Percentiles rank a stretch among this genome's conserved stretches.
phyloP scores from a whole-genome alignment of 2,888 invertebrate species.

The Cantharis lateralis region DNA sequence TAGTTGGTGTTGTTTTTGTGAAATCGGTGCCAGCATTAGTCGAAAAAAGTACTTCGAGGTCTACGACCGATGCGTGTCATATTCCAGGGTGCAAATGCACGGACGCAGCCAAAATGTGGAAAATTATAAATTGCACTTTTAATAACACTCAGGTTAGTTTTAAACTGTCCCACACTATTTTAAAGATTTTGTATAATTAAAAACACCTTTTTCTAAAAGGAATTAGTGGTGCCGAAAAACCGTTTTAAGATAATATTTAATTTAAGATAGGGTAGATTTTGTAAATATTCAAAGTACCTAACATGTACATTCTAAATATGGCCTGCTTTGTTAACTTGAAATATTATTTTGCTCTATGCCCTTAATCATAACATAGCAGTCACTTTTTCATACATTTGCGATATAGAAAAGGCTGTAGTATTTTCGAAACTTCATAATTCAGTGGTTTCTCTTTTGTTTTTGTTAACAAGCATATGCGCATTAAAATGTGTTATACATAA shows the following conservation, averaged over 20 bases:
- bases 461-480: not conserved
- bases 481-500: not conserved
- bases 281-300: not conserved
- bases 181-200: not conserved
- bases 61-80: conserved; percentile 59
- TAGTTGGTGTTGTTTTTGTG: conserved; percentile 29
- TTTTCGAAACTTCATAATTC: not conserved
- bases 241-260: not conserved
- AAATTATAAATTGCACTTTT: conserved; percentile 68
- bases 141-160: conserved; percentile 63
- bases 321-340: not conserved
- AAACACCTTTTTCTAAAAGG: not conserved
- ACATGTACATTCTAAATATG: not conserved
- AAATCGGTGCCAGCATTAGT: conserved; percentile 21
- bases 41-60: conserved; percentile 27
- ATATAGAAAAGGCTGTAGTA: not conserved
- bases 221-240: not conserved
- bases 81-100: conserved; percentile 65
- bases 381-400: not conserved
- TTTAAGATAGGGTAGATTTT: not conserved
- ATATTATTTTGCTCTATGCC: not conserved
- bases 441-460: not conserved
- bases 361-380: not conserved
- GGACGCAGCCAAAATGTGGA: conserved; percentile 62
- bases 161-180: not conserved